These are phyloP conservation scores for Mythimna albipuncta DNA, from an alignment of 2,888 invertebrate species.

Conservation along the genomic window DNA sequence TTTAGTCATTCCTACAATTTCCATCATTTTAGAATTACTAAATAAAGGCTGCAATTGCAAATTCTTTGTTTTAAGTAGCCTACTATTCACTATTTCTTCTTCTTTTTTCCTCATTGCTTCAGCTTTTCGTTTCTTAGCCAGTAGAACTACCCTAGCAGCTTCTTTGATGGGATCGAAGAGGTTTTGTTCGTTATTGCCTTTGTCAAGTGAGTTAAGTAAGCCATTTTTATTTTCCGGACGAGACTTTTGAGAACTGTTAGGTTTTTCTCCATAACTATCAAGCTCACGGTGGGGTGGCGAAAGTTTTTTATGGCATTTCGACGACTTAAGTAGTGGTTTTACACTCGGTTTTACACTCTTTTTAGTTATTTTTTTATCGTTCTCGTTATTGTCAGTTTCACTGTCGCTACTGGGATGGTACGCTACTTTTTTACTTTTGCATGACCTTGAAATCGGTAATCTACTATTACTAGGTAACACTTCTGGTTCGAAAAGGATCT, in stretches of 20 bases:
- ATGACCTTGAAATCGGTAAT: slow-evolving; percentile 85
- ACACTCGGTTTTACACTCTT: slow-evolving; percentile 82
- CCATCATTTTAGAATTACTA: slow-evolving; percentile 90
- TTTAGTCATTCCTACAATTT: slow-evolving; percentile 86
- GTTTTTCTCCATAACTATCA: slow-evolving; percentile 80
- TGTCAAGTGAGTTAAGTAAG: slow-evolving; percentile 62
- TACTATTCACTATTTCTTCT: slow-evolving; percentile 87
- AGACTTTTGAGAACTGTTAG: slow-evolving; percentile 77
- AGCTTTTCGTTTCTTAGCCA: slow-evolving; percentile 87
- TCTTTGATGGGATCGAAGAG: slow-evolving; percentile 91
- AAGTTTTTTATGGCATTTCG: slow-evolving; percentile 86
- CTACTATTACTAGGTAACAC: slow-evolving; percentile 85
- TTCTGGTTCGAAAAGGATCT: slow-evolving; percentile 87
- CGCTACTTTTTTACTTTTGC: slow-evolving; percentile 86
- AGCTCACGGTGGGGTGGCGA: slow-evolving; percentile 79
- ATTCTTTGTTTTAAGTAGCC: slow-evolving; percentile 87
- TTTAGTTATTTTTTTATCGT: slow-evolving; percentile 77
- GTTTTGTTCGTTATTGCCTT: slow-evolving; percentile 73
- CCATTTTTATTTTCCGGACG: slow-evolving; percentile 50
- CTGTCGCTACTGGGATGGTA: slow-evolving; percentile 87
- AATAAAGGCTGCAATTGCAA: slow-evolving; percentile 88
- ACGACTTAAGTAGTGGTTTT: slow-evolving; percentile 78
- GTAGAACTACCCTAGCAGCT: slow-evolving; percentile 91
- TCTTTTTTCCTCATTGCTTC: slow-evolving; percentile 90
- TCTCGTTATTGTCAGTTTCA: slow-evolving; percentile 79